Percentiles rank a stretch among this genome's conserved stretches.
Evolutionary conservation across 2,797 vertebrate genomes (phyloP).

Genomic region (Periparus ater): DNA sequence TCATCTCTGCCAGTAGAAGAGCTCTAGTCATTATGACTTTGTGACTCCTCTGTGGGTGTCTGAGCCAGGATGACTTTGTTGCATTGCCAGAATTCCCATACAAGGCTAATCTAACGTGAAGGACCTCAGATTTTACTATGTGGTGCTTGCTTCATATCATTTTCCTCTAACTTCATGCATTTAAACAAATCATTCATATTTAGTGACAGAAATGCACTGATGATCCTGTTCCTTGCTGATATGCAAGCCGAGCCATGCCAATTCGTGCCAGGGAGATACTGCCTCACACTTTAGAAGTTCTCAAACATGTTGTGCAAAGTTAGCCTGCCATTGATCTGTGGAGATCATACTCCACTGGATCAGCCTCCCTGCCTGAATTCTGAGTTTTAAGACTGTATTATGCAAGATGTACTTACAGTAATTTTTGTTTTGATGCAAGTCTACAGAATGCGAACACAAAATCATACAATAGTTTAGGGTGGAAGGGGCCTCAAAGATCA

Average conservation of each 20-base stretch:
- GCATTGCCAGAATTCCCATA: neutral
- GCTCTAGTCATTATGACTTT: neutral
- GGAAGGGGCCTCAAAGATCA: fast-evolving
- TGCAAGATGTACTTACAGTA: neutral
- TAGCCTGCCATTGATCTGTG: neutral
- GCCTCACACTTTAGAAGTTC: neutral
- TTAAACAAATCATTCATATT: neutral
- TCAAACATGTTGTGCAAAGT: neutral
- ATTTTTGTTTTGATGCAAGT: neutral
- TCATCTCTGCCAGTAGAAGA: neutral
- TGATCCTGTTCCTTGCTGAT: neutral
- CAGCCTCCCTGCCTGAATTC: neutral
- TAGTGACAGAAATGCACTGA: neutral
- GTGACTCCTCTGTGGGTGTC: neutral
- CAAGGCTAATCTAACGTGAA: neutral
- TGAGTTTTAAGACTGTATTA: neutral
- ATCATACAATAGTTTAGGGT: neutral
- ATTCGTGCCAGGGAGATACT: neutral
- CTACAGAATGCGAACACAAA: neutral
- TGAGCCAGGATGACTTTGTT: neutral
- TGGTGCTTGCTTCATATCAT: neutral
- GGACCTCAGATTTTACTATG: neutral
- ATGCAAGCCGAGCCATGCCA: neutral
- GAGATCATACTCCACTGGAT: neutral
- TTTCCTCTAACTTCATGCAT: neutral